These are phyloP conservation scores for Pseudococcus jackbeardsleyi DNA, from an alignment of 2,888 invertebrate genomes.

Conservation along the genomic window DNA sequence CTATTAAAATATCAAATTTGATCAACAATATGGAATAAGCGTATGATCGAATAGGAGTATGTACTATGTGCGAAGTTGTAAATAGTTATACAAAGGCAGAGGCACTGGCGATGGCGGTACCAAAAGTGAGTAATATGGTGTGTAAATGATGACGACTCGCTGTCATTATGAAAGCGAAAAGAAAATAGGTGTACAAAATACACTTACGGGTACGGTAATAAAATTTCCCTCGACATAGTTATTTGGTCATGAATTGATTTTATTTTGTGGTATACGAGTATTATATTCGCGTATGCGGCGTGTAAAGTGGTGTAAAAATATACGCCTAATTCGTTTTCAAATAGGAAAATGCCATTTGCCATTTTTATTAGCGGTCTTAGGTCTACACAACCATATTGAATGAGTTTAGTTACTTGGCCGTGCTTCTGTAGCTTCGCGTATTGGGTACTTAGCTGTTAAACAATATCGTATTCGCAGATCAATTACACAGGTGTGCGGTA, in stretches of 20 bases:
- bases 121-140: not conserved
- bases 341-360: not conserved
- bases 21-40: not conserved
- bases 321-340: not conserved
- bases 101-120: not conserved
- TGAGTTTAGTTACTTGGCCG: not conserved
- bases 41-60: not conserved
- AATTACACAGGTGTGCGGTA: not conserved
- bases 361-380: not conserved
- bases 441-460: not conserved
- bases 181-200: not conserved
- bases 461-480: too few species aligned
- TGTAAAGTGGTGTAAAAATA: conserved; percentile 23
- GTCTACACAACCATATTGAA: too few species aligned
- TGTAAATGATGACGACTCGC: conserved; percentile 1
- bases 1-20: not conserved
- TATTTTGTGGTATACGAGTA: conserved; percentile 5
- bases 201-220: not conserved
- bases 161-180: conserved; percentile 18
- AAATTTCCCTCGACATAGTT: conserved; percentile 32
- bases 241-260: not conserved
- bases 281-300: not conserved
- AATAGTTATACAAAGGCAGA: not conserved
- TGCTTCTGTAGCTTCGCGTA: not conserved
- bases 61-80: too few species aligned